Percentiles rank a stretch among this genome's conserved stretches.
These are phyloP conservation scores for Lophura nycthemera DNA, from an alignment of 2,113 vertebrate species.

Conservation along the genomic window DNA sequence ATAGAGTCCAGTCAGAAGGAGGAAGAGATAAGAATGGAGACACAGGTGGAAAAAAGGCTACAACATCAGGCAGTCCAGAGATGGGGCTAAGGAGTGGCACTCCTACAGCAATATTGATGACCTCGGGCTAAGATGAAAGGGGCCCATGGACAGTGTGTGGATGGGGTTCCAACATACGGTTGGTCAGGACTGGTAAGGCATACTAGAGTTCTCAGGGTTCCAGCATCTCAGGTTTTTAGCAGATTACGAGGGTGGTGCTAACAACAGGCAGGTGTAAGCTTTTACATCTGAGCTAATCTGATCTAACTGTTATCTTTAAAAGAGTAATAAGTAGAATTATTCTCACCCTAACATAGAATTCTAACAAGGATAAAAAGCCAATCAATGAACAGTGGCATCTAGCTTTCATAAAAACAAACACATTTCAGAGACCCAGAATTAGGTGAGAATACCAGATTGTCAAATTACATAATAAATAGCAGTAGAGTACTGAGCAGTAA, in stretches of 20 bases:
- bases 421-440: background rate
- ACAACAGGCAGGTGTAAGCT: background rate
- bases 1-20: background rate
- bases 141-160: background rate
- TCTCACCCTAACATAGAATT: background rate
- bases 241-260: background rate
- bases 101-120: background rate
- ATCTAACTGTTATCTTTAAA: accelerated
- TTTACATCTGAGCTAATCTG: background rate
- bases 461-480: background rate
- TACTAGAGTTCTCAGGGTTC: background rate
- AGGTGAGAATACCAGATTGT: background rate
- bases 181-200: background rate
- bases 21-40: background rate
- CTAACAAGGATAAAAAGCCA: background rate
- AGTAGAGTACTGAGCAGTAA: background rate
- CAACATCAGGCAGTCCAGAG: background rate
- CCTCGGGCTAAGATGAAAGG: background rate
- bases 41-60: background rate
- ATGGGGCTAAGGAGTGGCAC: background rate
- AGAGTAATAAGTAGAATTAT: background rate
- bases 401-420: background rate
- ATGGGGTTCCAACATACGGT: accelerated
- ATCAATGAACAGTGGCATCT: background rate
- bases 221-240: background rate